A percentile compares a stretch with the other conserved stretches of the same genome.
phyloP scores from a whole-genome alignment of 2,888 invertebrate genomes.

The Lochmaea crataegi region DNA sequence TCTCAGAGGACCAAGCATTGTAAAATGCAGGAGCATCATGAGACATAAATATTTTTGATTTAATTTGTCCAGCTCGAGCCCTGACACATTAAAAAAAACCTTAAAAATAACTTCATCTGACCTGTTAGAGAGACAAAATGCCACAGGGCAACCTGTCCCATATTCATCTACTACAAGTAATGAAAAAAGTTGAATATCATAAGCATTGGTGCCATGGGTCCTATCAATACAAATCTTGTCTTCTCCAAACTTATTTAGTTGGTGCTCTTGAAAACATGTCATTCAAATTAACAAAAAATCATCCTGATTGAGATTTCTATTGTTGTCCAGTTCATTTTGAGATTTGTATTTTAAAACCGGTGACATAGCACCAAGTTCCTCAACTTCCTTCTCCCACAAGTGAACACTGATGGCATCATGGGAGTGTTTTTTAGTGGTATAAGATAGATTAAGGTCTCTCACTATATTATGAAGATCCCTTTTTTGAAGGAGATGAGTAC shows the following conservation, averaged over 20 bases:
- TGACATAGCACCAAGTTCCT: not conserved
- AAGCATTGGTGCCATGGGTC: too few relatives aligned
- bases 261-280: too few relatives aligned
- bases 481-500: too few relatives aligned
- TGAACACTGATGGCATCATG: not conserved
- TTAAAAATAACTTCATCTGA: not conserved
- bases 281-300: not conserved
- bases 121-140: not conserved
- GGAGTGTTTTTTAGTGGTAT: not conserved
- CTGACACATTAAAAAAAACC: not conserved
- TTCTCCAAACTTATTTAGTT: too few relatives aligned
- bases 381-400: not conserved
- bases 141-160: not conserved
- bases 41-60: slow-evolving; percentile 4
- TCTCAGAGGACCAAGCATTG: not conserved
- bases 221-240: too few relatives aligned
- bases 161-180: too few relatives aligned
- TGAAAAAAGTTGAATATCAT: too few relatives aligned
- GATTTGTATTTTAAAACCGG: not conserved
- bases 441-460: too few relatives aligned
- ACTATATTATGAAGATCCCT: too few relatives aligned
- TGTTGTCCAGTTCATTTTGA: not conserved
- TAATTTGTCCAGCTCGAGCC: not conserved
- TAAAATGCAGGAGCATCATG: not conserved
- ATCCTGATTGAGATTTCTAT: not conserved